Percentiles rank a stretch among this genome's conserved stretches.
These are phyloP conservation scores for Condylostylus longicornis DNA, from an alignment of 1,140 invertebrate species.

Conservation along the genomic window DNA sequence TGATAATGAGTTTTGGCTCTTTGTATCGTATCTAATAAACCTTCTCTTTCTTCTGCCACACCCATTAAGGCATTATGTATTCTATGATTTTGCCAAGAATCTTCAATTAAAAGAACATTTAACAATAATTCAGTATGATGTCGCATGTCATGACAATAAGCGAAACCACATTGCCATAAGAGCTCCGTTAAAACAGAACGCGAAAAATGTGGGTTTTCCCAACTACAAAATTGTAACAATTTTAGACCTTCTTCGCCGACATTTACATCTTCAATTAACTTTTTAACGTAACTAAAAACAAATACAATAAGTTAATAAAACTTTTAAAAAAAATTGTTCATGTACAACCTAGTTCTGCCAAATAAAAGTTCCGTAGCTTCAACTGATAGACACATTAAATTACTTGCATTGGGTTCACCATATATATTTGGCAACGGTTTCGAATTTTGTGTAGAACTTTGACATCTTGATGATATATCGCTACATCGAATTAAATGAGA, in stretches of 20 bases:
- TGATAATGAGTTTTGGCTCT: conserved; percentile 88
- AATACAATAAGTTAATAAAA: conserved; percentile 8
- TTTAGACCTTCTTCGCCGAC: conserved; percentile 79
- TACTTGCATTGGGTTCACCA: conserved; percentile 48
- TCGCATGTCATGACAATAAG: conserved; percentile 85
- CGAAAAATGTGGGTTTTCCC: conserved; percentile 92
- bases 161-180: conserved; percentile 86
- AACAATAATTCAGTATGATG: conserved; percentile 82
- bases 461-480: conserved; percentile 69
- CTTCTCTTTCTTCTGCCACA: conserved; percentile 80
- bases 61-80: conserved; percentile 85
- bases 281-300: conserved; percentile 72
- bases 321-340: too few species aligned
- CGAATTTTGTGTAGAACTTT: conserved; percentile 48
- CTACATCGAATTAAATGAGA: conserved; percentile 83
- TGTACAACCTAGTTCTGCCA: conserved; percentile 60
- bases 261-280: conserved; percentile 87
- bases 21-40: conserved; percentile 83
- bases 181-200: conserved; percentile 75
- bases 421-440: conserved; percentile 66
- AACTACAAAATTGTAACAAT: conserved; percentile 81
- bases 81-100: conserved; percentile 88
- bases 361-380: conserved; percentile 70
- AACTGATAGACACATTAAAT: conserved; percentile 56
- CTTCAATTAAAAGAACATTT: conserved; percentile 76